A percentile compares a stretch with the other conserved stretches of the same genome.
phyloP scores from a whole-genome alignment of 53 echinoderm and acorn worm genomes.

The Crossaster papposus region DNA sequence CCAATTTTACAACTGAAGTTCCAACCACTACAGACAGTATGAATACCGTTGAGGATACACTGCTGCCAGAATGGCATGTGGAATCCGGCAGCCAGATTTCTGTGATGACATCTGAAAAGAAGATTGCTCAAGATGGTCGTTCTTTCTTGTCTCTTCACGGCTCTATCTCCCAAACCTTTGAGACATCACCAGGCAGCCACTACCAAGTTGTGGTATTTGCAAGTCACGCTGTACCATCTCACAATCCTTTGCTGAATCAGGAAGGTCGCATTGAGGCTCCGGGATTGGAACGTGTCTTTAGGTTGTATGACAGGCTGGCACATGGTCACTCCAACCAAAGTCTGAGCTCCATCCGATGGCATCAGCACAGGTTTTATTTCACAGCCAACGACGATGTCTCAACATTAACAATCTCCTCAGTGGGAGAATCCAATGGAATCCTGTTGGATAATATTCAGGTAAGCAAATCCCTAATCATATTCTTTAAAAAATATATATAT shows the following conservation, averaged over 20 bases:
- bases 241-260: slow-evolving; percentile 45
- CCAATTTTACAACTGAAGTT: neutral
- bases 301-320: slow-evolving; percentile 34
- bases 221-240: slow-evolving; percentile 30
- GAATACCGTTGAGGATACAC: neutral
- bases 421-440: slow-evolving; percentile 52
- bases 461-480: neutral
- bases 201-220: slow-evolving; percentile 41
- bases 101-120: neutral
- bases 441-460: slow-evolving; percentile 50
- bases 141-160: slow-evolving; percentile 42
- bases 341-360: slow-evolving; percentile 42
- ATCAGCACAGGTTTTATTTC: slow-evolving; percentile 56
- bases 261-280: slow-evolving; percentile 62
- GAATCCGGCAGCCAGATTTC: neutral
- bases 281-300: slow-evolving; percentile 52
- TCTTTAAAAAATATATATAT: too few relatives aligned
- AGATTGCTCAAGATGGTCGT: slow-evolving; percentile 21
- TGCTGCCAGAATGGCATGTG: neutral
- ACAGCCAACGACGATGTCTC: slow-evolving; percentile 54
- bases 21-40: neutral
- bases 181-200: slow-evolving; percentile 34
- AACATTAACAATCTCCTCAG: slow-evolving; percentile 31
- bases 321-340: slow-evolving; percentile 4
- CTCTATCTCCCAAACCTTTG: slow-evolving; percentile 39